These are phyloP conservation scores for Atta texana DNA, from an alignment of 1,140 invertebrate species.

Conservation along the genomic window DNA sequence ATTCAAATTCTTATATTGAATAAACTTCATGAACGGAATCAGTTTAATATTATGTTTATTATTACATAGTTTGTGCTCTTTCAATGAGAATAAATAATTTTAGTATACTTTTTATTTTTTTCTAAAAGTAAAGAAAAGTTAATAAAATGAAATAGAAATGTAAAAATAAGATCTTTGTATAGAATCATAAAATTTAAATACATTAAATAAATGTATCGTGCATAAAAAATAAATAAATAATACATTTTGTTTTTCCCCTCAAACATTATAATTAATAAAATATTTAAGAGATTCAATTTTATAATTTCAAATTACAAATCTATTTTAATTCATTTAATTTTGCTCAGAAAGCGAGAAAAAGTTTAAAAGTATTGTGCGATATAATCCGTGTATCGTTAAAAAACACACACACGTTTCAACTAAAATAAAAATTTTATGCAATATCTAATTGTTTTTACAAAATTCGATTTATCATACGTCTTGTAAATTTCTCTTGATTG, in stretches of 20 bases:
- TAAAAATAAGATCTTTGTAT: not conserved
- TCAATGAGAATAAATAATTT: constrained; percentile 20
- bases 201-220: not conserved
- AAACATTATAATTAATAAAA: not conserved
- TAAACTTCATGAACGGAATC: not conserved
- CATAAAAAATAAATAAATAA: constrained; percentile 1
- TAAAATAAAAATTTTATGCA: constrained; percentile 9
- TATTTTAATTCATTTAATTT: not conserved
- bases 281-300: not conserved
- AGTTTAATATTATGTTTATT: not conserved
- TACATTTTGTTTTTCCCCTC: not conserved
- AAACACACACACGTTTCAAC: not conserved
- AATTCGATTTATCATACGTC: not conserved
- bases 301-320: not conserved
- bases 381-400: not conserved
- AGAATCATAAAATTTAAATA: constrained; percentile 5
- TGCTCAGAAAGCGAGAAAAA: not conserved
- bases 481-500: not conserved
- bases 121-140: not conserved
- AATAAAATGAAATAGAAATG: not conserved
- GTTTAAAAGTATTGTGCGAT: not conserved
- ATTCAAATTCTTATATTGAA: not conserved
- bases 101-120: not conserved
- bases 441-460: not conserved
- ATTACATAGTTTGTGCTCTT: not conserved